Conservation (phyloP, 2,888 invertebrate genomes). For the Metalampra italica region DNA sequence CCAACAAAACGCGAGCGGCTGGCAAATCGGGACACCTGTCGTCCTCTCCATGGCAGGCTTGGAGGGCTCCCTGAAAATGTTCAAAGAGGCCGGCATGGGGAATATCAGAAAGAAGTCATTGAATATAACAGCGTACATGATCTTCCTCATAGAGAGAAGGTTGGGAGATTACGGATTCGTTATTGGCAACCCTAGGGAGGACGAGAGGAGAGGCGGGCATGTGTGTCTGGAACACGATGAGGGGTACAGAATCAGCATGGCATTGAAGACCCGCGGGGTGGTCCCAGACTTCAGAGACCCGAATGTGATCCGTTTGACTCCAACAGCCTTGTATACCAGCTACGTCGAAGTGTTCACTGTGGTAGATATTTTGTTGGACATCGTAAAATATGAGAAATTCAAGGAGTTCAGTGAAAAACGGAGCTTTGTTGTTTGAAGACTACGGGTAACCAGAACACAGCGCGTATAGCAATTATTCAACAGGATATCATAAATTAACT, state of each 20-base stretch:
- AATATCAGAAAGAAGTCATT: conserved; percentile 59
- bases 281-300: conserved; percentile 56
- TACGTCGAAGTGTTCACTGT: conserved; percentile 55
- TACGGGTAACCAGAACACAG: no score
- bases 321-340: conserved; percentile 53
- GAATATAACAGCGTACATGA: conserved; percentile 57
- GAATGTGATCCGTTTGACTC: conserved; percentile 54
- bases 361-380: conserved; percentile 46
- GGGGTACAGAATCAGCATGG: conserved; percentile 52
- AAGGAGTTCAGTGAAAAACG: conserved; percentile 35
- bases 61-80: conserved; percentile 53
- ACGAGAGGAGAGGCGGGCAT: conserved; percentile 53
- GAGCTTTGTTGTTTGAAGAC: conserved; percentile 38
- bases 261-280: conserved; percentile 47
- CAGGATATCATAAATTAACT: no score
- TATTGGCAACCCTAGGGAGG: conserved; percentile 50
- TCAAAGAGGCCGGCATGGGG: conserved; percentile 47
- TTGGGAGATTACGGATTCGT: conserved; percentile 42
- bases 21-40: conserved; percentile 57
- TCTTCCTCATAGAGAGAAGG: conserved; percentile 53
- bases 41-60: conserved; percentile 55
- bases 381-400: conserved; percentile 40
- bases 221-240: conserved; percentile 57
- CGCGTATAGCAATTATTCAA: no score
- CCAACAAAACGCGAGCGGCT: conserved; percentile 51